Percentiles rank a stretch among this genome's conserved stretches.
Evolutionary conservation across 1,140 invertebrate species (phyloP).

Genomic region (Cherax quadricarinatus): DNA sequence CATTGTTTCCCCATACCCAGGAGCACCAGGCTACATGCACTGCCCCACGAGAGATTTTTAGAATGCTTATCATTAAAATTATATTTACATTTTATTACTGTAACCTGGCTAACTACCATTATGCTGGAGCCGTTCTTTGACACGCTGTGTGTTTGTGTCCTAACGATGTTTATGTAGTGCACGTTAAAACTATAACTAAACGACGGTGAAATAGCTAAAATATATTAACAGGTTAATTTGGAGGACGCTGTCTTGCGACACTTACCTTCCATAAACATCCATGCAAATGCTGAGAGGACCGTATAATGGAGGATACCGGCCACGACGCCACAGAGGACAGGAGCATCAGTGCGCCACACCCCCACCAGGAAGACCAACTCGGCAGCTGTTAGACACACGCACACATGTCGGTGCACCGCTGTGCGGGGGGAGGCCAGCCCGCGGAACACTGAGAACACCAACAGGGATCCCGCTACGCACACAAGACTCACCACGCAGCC

Average conservation of each 20-base stretch:
- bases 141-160: too few relatives aligned
- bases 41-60: too few relatives aligned
- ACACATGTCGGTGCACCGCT: constrained; percentile 96
- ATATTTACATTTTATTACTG: too few relatives aligned
- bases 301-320: constrained; percentile 95
- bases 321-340: constrained; percentile 91
- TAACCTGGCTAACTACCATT: too few relatives aligned
- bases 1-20: too few relatives aligned
- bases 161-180: too few relatives aligned
- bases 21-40: too few relatives aligned
- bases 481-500: constrained; percentile 91
- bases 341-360: constrained; percentile 90
- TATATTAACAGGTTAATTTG: too few relatives aligned
- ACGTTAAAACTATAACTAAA: too few relatives aligned
- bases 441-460: constrained; percentile 90
- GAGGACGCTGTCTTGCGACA: neutral
- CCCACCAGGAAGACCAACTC: constrained; percentile 95
- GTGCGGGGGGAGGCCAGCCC: constrained; percentile 89
- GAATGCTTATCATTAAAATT: too few relatives aligned
- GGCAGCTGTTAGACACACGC: constrained; percentile 92
- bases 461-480: constrained; percentile 88
- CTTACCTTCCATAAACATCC: constrained; percentile 97
- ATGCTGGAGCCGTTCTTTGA: too few relatives aligned
- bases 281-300: constrained; percentile 95
- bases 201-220: too few relatives aligned